Evolutionary conservation across 2,113 vertebrate species (phyloP).

Genomic region (Jacana jacana): DNA sequence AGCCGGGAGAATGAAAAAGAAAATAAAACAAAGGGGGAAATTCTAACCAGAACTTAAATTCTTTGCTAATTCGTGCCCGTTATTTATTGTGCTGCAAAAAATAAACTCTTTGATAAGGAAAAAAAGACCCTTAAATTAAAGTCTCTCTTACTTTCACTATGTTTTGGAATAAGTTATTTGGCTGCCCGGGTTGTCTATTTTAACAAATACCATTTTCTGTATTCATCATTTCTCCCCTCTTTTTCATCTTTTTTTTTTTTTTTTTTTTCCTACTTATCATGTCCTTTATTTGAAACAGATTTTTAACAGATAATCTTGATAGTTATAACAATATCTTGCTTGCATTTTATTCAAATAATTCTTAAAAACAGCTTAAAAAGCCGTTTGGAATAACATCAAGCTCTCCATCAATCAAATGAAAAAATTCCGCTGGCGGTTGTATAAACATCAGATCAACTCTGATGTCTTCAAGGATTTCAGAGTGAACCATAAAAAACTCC

Average conservation of each 20-base stretch:
- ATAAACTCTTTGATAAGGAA: not conserved
- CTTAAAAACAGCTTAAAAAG: conserved; percentile 90
- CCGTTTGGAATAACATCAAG: conserved; percentile 87
- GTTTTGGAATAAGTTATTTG: conserved; percentile 13
- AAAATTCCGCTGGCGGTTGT: conserved; percentile 98
- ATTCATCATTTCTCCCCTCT: conserved; percentile 52
- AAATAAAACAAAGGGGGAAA: not conserved
- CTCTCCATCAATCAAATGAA: conserved; percentile 89
- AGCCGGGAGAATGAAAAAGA: not conserved
- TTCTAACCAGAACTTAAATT: not conserved
- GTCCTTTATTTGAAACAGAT: conserved; percentile 83
- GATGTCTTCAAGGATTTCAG: conserved; percentile 97
- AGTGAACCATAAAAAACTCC: conserved; percentile 97
- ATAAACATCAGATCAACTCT: conserved; percentile 99
- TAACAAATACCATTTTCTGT: conserved; percentile 43
- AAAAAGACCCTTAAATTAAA: not conserved
- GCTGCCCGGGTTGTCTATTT: conserved; percentile 22
- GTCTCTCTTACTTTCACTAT: not conserved
- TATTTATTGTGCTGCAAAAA: conserved; percentile 13
- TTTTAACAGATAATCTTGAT: conserved; percentile 86
- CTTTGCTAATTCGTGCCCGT: not conserved
- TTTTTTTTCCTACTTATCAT: conserved; percentile 76
- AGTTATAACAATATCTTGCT: conserved; percentile 81
- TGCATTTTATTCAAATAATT: conserved; percentile 89
- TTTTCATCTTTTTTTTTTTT: conserved; percentile 69